A percentile compares a stretch with the other conserved stretches of the same genome.
Conservation (phyloP, 2,888 invertebrate genomes). For the Blomia tropicalis region DNA sequence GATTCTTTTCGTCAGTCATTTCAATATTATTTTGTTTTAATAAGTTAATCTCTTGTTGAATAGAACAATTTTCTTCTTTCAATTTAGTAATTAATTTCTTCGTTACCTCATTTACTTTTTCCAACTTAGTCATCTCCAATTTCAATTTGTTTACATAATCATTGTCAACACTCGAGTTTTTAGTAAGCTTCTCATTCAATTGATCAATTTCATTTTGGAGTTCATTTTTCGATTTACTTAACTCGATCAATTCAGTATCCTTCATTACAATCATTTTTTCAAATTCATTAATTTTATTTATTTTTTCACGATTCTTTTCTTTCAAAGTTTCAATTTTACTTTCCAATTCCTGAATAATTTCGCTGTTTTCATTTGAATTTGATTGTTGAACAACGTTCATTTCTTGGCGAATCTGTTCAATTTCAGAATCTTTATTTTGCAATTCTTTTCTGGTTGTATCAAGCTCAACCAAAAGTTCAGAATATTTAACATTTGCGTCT, state of each 20-base stretch:
- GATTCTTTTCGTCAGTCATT: constrained; percentile 16
- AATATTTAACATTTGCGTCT: not conserved
- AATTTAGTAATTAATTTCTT: constrained; percentile 17
- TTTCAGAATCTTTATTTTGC: not conserved
- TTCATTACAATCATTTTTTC: constrained; percentile 3
- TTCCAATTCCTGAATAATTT: not conserved
- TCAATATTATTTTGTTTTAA: constrained; percentile 16
- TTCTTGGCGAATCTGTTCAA: not conserved
- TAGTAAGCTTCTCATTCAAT: constrained; percentile 4
- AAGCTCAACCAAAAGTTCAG: constrained; percentile 1
- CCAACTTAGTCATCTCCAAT: not conserved
- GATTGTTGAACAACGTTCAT: not conserved
- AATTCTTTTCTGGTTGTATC: constrained; percentile 8
- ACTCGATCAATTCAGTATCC: not conserved
- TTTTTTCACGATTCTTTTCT: not conserved
- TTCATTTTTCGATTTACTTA: constrained; percentile 7
- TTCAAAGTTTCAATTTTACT: constrained; percentile 5
- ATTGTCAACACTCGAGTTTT: not conserved
- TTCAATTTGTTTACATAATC: not conserved
- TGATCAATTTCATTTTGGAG: not conserved
- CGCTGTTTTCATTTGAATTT: not conserved
- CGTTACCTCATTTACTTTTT: not conserved
- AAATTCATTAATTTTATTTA: not conserved
- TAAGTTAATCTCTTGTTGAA: not conserved
- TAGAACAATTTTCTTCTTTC: constrained; percentile 1